These are phyloP conservation scores for Eurytoma californica DNA, from an alignment of 2,888 invertebrate species.

Conservation along the genomic window DNA sequence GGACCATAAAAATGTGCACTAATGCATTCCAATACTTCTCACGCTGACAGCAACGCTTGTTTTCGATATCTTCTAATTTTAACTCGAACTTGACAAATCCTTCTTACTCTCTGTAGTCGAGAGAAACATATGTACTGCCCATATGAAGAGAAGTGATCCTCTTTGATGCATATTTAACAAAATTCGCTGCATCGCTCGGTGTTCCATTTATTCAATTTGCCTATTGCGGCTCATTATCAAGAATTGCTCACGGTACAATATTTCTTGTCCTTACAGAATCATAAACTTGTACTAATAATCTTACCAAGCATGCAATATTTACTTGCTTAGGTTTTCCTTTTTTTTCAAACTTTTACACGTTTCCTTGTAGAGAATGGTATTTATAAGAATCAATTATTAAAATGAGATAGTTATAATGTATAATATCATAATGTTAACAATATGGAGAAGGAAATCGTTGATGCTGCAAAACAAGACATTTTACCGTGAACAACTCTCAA, in stretches of 20 bases:
- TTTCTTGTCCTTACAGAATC: slow-evolving; percentile 39
- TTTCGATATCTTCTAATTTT: background rate
- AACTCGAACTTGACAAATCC: background rate
- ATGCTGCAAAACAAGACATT: slow-evolving; percentile 38
- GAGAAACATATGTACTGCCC: slow-evolving; percentile 12
- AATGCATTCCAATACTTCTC: slow-evolving; percentile 4
- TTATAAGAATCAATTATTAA: slow-evolving; percentile 33
- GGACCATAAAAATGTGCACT: slow-evolving; percentile 28
- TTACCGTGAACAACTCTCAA: slow-evolving; percentile 50
- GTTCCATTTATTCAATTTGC: slow-evolving; percentile 62
- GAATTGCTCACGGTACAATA: slow-evolving; percentile 58
- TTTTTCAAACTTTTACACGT: slow-evolving; percentile 2
- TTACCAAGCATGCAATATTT: slow-evolving; percentile 23
- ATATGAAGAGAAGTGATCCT: slow-evolving; percentile 5
- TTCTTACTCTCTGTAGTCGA: background rate
- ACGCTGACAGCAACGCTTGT: slow-evolving; percentile 7
- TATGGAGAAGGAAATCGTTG: slow-evolving; percentile 30
- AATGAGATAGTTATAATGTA: slow-evolving; percentile 18
- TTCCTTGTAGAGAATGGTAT: slow-evolving; percentile 26
- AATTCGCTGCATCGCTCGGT: slow-evolving; percentile 63
- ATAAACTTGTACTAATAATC: slow-evolving; percentile 56
- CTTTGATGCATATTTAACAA: slow-evolving; percentile 11
- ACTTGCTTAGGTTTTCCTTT: slow-evolving; percentile 4
- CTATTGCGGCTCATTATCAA: slow-evolving; percentile 61
- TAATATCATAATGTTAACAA: slow-evolving; percentile 35